Percentiles rank a stretch among this genome's conserved stretches.
Conservation (phyloP, 2,888 invertebrate species). For the Atrina japonica region DNA sequence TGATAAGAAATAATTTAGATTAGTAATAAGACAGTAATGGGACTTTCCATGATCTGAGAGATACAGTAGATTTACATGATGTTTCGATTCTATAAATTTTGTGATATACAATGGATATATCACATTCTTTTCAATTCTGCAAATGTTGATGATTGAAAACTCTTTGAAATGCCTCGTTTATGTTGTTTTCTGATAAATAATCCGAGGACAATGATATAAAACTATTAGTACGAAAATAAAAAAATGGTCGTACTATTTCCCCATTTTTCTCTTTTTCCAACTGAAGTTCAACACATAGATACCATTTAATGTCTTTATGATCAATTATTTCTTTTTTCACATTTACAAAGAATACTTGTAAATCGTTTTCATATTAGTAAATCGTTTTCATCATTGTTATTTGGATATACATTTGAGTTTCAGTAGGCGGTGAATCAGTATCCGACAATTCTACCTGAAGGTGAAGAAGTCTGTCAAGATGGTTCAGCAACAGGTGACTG, state of each 20-base stretch:
- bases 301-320: too few relatives aligned
- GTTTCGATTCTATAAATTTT: slow-evolving; percentile 6
- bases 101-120: slow-evolving; percentile 31
- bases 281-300: too few relatives aligned
- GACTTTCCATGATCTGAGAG: slow-evolving; percentile 9
- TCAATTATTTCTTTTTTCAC: too few relatives aligned
- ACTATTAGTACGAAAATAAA: too few relatives aligned
- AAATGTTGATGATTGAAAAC: slow-evolving; percentile 45
- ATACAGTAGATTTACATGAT: slow-evolving; percentile 28
- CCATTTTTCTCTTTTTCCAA: background rate
- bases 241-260: slow-evolving; percentile 13
- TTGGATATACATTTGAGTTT: background rate
- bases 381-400: background rate
- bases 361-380: too few relatives aligned
- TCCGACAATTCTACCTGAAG: slow-evolving; percentile 5
- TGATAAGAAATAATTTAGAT: slow-evolving; percentile 33
- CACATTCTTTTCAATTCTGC: slow-evolving; percentile 34
- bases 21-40: slow-evolving; percentile 33
- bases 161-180: too few relatives aligned
- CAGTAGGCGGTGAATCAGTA: background rate
- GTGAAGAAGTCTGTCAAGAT: too few relatives aligned
- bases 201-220: too few relatives aligned
- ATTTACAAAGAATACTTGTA: too few relatives aligned
- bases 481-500: too few relatives aligned
- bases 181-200: too few relatives aligned